Evolutionary conservation across 2,113 vertebrate species (phyloP).

Genomic region (Vireo altiloquus): DNA sequence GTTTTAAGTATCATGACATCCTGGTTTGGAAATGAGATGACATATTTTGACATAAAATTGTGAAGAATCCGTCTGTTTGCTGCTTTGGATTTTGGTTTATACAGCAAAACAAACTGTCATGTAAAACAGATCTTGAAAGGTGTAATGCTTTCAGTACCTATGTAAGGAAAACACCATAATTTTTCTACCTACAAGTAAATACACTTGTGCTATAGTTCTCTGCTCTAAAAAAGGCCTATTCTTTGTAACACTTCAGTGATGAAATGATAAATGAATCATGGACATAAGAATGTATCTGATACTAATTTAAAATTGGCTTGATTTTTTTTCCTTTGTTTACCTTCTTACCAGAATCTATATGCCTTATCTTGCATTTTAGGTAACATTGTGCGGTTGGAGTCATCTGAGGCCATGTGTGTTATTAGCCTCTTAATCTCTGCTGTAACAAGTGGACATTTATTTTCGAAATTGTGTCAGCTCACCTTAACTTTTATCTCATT

Average conservation of each 20-base stretch:
- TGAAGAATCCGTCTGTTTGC: slow-evolving; percentile 5
- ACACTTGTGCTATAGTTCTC: neutral
- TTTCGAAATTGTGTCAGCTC: neutral
- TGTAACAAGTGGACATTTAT: neutral
- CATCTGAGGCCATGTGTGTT: neutral
- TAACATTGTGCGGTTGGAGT: neutral
- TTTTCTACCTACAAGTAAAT: neutral
- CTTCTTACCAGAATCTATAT: neutral
- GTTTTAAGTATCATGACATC: neutral
- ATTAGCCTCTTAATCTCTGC: neutral
- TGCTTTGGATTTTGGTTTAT: slow-evolving; percentile 20
- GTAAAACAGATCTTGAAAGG: slow-evolving; percentile 25
- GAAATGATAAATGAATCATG: neutral
- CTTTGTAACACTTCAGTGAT: neutral
- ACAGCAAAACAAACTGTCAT: slow-evolving; percentile 25
- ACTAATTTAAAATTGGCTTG: neutral
- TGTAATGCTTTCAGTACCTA: neutral
- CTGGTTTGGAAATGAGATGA: slow-evolving; percentile 24
- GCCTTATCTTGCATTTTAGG: neutral
- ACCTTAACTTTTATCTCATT: slow-evolving; percentile 7
- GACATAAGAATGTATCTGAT: neutral
- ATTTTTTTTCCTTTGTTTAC: neutral
- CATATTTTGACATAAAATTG: slow-evolving; percentile 48
- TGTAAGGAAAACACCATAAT: neutral
- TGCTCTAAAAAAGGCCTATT: neutral